phyloP scores from a whole-genome alignment of 2,888 invertebrate genomes.

The Mylabris sibirica region DNA sequence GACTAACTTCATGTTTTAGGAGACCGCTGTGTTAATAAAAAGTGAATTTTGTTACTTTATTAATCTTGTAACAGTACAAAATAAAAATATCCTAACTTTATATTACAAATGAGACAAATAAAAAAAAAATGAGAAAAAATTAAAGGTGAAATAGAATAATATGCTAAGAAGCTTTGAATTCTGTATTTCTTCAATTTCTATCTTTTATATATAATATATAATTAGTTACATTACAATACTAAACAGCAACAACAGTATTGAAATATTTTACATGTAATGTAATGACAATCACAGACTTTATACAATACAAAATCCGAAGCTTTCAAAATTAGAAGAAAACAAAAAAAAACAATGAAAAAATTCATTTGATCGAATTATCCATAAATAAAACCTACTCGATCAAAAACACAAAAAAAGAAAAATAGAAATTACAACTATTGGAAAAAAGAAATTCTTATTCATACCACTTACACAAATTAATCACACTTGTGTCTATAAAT shows the following conservation, averaged over 20 bases:
- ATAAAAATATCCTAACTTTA: slow-evolving; percentile 28
- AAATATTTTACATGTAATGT: slow-evolving; percentile 51
- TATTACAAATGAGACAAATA: slow-evolving; percentile 23
- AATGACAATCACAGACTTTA: slow-evolving; percentile 57
- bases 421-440: background rate
- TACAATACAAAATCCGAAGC: slow-evolving; percentile 56
- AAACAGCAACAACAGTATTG: slow-evolving; percentile 58
- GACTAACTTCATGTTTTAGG: slow-evolving; percentile 9
- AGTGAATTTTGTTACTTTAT: slow-evolving; percentile 26
- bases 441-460: slow-evolving; percentile 5
- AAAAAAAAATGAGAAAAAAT: slow-evolving; percentile 22
- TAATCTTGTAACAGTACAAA: slow-evolving; percentile 34
- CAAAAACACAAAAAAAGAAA: background rate
- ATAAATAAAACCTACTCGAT: background rate
- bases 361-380: background rate
- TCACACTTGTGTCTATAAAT: slow-evolving; percentile 12
- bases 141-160: slow-evolving; percentile 26
- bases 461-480: slow-evolving; percentile 5
- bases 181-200: slow-evolving; percentile 47
- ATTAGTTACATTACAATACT: slow-evolving; percentile 52
- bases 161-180: slow-evolving; percentile 52
- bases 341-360: slow-evolving; percentile 20
- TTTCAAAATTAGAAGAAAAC: slow-evolving; percentile 31
- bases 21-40: slow-evolving; percentile 17
- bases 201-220: slow-evolving; percentile 25